phyloP scores from a whole-genome alignment of 2,888 invertebrate species.

The Punctoribates punctum region DNA sequence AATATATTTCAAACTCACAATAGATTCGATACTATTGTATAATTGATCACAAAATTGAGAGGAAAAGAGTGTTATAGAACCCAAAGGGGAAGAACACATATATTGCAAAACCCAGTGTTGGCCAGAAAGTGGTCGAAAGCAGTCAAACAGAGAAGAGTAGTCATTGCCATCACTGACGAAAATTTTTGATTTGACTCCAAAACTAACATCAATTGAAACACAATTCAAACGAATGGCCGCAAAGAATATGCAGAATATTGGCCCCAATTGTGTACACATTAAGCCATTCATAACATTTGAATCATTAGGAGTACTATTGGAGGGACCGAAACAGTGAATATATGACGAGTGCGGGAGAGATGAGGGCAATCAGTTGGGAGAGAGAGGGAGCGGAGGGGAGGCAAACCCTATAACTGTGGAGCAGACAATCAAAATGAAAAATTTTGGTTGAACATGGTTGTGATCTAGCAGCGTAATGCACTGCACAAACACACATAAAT shows the following conservation, averaged over 20 bases:
- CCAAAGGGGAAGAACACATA: no score
- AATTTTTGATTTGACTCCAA: background rate
- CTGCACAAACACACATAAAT: background rate
- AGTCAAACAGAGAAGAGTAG: background rate
- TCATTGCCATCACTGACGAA: background rate
- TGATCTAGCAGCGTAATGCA: background rate
- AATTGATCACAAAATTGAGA: slow-evolving; percentile 6
- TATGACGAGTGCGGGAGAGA: background rate
- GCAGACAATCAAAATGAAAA: background rate
- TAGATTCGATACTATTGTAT: background rate
- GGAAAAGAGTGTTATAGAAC: background rate
- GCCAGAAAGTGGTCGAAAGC: no score
- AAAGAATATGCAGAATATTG: slow-evolving; percentile 6
- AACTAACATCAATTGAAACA: background rate
- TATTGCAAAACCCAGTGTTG: no score
- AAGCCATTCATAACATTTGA: background rate
- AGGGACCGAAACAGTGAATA: background rate
- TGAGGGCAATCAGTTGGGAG: background rate
- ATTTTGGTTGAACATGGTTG: background rate
- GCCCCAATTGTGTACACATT: slow-evolving; percentile 7
- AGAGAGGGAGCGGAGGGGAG: background rate
- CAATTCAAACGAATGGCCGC: background rate
- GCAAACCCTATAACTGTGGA: background rate
- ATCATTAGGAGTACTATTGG: background rate
- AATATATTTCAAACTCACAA: background rate